These are phyloP conservation scores for Ceuthmochares aereus DNA, from an alignment of 2,113 vertebrate genomes.

Conservation along the genomic window DNA sequence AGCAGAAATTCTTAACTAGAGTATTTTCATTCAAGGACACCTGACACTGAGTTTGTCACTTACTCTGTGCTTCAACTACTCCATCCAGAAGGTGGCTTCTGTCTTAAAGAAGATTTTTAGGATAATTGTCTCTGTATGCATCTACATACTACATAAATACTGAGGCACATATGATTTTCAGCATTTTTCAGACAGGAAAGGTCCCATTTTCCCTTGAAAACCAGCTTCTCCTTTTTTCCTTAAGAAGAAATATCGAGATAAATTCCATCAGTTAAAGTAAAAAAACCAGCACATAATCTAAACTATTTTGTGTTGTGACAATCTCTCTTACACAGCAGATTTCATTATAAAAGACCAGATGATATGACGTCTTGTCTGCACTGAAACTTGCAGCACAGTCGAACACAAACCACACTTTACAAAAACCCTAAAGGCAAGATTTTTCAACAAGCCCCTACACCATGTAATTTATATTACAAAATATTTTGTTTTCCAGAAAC, in stretches of 20 bases:
- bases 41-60: not conserved
- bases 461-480: not conserved
- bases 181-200: not conserved
- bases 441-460: not conserved
- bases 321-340: not conserved
- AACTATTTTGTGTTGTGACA: not conserved
- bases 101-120: not conserved
- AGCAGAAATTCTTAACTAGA: not conserved
- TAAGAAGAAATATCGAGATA: not conserved
- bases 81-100: not conserved
- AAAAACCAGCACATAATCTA: not conserved
- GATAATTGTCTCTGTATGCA: rapidly evolving
- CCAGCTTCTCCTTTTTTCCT: not conserved
- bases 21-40: not conserved
- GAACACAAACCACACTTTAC: not conserved
- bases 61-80: not conserved
- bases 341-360: not conserved
- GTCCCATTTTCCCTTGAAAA: not conserved
- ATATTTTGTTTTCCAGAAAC: not conserved
- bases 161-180: not conserved
- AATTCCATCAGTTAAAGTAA: not conserved
- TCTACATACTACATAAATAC: not conserved
- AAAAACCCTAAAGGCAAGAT: not conserved
- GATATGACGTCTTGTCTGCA: not conserved
- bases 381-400: not conserved